Percentiles rank a stretch among this genome's conserved stretches.
Evolutionary conservation across 2,888 invertebrate genomes (phyloP).

Genomic region (Dynastes grantii): DNA sequence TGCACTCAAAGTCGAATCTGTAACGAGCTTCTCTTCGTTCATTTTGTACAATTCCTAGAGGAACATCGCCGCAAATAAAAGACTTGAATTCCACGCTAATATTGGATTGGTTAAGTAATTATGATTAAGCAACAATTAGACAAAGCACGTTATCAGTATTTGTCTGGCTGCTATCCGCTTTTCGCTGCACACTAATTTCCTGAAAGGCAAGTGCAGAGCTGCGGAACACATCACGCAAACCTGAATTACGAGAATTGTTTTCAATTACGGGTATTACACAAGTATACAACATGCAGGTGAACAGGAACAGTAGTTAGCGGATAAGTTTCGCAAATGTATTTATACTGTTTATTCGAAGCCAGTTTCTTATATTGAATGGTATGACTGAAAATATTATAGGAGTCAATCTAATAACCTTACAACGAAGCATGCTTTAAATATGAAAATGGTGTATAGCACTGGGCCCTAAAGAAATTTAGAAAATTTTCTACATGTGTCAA

Average conservation of each 20-base stretch:
- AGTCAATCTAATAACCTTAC: no score
- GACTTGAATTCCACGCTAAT: conserved; percentile 22
- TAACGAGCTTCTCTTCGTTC: not conserved
- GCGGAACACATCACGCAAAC: conserved; percentile 21
- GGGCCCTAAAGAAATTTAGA: no score
- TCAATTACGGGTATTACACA: conserved; percentile 24
- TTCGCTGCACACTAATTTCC: conserved; percentile 44
- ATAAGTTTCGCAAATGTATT: not conserved
- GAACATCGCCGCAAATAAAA: not conserved
- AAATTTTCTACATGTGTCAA: no score
- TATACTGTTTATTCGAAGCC: no score
- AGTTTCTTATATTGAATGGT: no score
- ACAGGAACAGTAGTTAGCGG: not conserved
- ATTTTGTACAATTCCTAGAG: conserved; percentile 16
- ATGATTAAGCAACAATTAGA: conserved; percentile 48
- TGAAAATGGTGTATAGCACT: no score
- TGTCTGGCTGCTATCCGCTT: conserved; percentile 31
- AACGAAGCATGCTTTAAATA: not conserved
- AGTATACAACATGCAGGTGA: not conserved
- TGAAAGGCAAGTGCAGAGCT: conserved; percentile 36
- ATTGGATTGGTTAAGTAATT: conserved; percentile 33
- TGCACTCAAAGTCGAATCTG: not conserved
- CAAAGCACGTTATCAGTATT: conserved; percentile 44
- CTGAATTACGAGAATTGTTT: conserved; percentile 19
- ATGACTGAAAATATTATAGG: no score